phyloP scores from a whole-genome alignment of 2,888 invertebrate species.

The Pollenia griseotomentosa region DNA sequence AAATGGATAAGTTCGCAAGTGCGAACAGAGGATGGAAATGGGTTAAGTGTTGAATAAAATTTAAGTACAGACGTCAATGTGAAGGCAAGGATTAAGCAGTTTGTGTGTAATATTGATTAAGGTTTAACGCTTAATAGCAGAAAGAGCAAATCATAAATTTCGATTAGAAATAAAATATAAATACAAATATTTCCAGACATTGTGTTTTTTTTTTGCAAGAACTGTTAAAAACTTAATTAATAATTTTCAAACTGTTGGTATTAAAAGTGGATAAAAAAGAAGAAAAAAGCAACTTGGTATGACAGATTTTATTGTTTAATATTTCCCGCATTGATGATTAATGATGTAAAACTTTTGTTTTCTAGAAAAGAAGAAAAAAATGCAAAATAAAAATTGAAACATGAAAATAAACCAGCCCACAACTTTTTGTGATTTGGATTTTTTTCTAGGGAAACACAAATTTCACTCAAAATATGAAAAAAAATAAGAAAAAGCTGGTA shows the following conservation, averaged over 20 bases:
- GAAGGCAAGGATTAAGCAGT: too few species aligned
- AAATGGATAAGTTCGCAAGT: too few species aligned
- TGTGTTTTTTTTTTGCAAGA: neutral
- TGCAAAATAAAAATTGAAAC: constrained; percentile 41
- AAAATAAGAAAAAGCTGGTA: neutral
- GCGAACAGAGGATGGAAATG: too few species aligned
- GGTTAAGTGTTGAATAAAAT: too few species aligned
- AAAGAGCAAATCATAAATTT: neutral
- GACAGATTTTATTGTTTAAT: constrained; percentile 18
- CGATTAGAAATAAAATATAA: neutral
- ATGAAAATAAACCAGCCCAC: constrained; percentile 55
- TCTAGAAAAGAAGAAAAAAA: neutral
- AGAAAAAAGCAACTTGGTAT: neutral
- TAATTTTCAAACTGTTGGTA: neutral
- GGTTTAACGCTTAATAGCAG: neutral
- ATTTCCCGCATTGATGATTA: constrained; percentile 51
- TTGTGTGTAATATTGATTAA: neutral
- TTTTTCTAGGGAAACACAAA: neutral
- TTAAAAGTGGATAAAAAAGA: neutral
- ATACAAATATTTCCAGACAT: too few species aligned
- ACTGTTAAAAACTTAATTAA: constrained; percentile 3
- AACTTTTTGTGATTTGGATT: constrained; percentile 13
- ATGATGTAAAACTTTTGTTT: constrained; percentile 44
- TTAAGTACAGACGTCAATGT: too few species aligned
- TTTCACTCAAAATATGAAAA: neutral